Evolutionary conservation across 2,888 invertebrate species (phyloP).

Genomic region (Deilephila elpenor): DNA sequence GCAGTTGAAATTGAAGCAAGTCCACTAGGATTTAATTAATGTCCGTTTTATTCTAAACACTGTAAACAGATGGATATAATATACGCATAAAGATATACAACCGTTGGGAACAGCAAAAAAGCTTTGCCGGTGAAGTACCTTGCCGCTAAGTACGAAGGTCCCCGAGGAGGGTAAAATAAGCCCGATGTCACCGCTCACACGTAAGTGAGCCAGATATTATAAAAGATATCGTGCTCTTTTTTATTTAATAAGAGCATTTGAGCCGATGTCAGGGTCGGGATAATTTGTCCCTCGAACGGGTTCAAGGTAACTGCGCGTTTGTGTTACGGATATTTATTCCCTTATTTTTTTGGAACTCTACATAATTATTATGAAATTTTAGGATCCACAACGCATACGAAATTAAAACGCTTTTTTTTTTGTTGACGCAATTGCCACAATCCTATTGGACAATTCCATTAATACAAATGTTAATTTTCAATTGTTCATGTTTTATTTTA

Average conservation of each 20-base stretch:
- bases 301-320: neutral
- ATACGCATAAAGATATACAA: neutral
- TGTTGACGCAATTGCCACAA: too few species aligned
- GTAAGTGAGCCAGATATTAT: conserved; percentile 1
- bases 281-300: neutral
- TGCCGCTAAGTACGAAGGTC: conserved; percentile 36
- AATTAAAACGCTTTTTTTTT: too few species aligned
- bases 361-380: too few species aligned
- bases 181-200: conserved; percentile 28
- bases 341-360: neutral
- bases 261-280: conserved; percentile 1
- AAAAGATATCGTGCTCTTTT: conserved; percentile 8
- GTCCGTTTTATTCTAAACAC: conserved; percentile 11
- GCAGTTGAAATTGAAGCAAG: neutral
- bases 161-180: conserved; percentile 37
- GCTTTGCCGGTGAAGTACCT: conserved; percentile 38
- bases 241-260: conserved; percentile 9
- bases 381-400: too few species aligned
- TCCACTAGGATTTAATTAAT: conserved; percentile 11
- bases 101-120: conserved; percentile 45
- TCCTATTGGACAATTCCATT: too few species aligned
- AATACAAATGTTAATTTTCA: too few species aligned
- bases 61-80: neutral
- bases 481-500: too few species aligned
- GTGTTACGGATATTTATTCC: neutral